These are phyloP conservation scores for Melanotaenia parkinsoni DNA, from an alignment of 2,797 vertebrate genomes.

Conservation along the genomic window DNA sequence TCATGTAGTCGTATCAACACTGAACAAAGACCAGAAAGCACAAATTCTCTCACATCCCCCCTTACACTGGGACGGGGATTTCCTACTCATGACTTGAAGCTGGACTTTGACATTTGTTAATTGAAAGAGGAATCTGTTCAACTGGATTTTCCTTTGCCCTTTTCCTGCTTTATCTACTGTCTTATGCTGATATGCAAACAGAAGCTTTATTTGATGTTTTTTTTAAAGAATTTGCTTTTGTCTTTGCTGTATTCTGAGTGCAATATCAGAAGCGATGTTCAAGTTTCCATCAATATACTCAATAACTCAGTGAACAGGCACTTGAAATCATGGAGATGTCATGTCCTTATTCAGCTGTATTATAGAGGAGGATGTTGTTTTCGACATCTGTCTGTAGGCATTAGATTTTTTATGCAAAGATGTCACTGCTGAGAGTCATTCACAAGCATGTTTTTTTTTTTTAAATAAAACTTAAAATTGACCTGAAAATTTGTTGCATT, in stretches of 20 bases:
- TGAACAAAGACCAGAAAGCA: slow-evolving; percentile 56
- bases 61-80: slow-evolving; percentile 45
- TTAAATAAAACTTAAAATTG: slow-evolving; percentile 4
- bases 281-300: slow-evolving; percentile 2
- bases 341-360: slow-evolving; percentile 3
- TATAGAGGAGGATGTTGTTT: slow-evolving; percentile 8
- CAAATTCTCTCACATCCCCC: not conserved
- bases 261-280: slow-evolving; percentile 13
- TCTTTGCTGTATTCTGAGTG: slow-evolving; percentile 8
- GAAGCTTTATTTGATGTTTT: not conserved
- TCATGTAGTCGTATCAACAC: slow-evolving; percentile 70
- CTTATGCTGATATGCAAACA: slow-evolving; percentile 23
- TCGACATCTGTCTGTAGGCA: slow-evolving; percentile 2
- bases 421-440: slow-evolving; percentile 8
- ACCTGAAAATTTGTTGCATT: not conserved
- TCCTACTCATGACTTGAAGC: slow-evolving; percentile 50
- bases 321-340: slow-evolving; percentile 14
- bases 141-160: slow-evolving; percentile 43
- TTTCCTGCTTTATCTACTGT: slow-evolving; percentile 34
- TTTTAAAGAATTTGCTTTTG: slow-evolving; percentile 16
- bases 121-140: slow-evolving; percentile 61
- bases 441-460: slow-evolving; percentile 13
- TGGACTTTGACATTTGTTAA: slow-evolving; percentile 73
- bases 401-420: slow-evolving; percentile 5
- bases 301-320: slow-evolving; percentile 14